These are phyloP conservation scores for Netelia inedita DNA, from an alignment of 2,888 invertebrate species.

Conservation along the genomic window DNA sequence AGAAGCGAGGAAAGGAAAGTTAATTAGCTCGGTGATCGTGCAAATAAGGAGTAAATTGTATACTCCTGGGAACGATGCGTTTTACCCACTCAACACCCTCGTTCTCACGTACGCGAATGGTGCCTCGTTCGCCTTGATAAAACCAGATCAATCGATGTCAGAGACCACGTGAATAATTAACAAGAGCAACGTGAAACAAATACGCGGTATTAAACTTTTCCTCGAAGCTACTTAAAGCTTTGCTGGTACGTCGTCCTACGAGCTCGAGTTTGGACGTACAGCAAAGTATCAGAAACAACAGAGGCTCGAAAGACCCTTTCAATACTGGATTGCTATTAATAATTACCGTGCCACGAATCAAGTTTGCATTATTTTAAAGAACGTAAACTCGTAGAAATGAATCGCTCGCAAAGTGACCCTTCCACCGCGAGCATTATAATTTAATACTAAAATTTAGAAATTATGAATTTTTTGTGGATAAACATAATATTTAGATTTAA, in stretches of 20 bases:
- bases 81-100: constrained; percentile 2
- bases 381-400: not conserved
- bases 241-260: not conserved
- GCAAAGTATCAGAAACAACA: not conserved
- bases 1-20: constrained; percentile 27
- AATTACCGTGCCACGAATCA: not conserved
- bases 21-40: constrained; percentile 53
- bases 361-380: not conserved
- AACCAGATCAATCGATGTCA: constrained; percentile 26
- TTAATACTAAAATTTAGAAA: no score
- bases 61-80: constrained; percentile 4
- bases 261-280: not conserved
- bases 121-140: constrained; percentile 18
- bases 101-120: not conserved
- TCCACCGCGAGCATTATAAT: no score
- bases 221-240: not conserved
- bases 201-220: not conserved
- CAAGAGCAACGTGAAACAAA: not conserved
- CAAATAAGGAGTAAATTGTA: constrained; percentile 31
- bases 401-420: not conserved
- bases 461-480: no score
- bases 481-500: no score
- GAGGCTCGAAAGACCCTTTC: not conserved
- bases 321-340: not conserved
- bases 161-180: not conserved